phyloP scores from a whole-genome alignment of 2,113 vertebrate species.

The Chloropsis hardwickii region DNA sequence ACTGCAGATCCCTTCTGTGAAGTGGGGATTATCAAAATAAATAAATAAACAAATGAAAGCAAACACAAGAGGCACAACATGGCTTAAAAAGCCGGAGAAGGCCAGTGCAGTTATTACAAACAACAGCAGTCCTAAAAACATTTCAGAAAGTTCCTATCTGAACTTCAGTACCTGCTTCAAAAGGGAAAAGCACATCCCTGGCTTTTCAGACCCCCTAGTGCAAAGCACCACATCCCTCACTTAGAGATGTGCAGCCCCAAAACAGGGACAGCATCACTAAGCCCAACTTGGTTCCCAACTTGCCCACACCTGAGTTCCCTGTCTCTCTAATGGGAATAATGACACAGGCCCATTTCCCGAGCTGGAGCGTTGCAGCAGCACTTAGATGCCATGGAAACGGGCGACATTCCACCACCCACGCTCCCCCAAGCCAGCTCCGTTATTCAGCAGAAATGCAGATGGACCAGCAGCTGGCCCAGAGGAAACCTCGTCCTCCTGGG shows the following conservation, averaged over 20 bases:
- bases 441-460: conserved; percentile 29
- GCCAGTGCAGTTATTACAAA: background rate
- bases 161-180: background rate
- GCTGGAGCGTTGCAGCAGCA: background rate
- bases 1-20: background rate
- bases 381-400: conserved; percentile 51
- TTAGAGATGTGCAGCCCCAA: rapidly evolving
- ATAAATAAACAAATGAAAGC: conserved; percentile 10
- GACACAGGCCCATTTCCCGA: background rate
- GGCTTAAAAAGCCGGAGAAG: background rate
- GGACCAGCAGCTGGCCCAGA: background rate
- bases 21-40: conserved; percentile 7
- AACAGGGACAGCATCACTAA: background rate
- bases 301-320: conserved; percentile 4
- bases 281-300: background rate
- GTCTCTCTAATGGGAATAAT: conserved; percentile 12
- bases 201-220: background rate
- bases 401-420: conserved; percentile 18
- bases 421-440: background rate
- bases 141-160: background rate
- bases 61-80: background rate
- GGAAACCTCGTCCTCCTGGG: background rate
- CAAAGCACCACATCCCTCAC: background rate
- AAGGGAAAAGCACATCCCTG: background rate
- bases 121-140: background rate